Conservation (phyloP, 1,140 invertebrate species). For the Pseudoatta argentina region DNA sequence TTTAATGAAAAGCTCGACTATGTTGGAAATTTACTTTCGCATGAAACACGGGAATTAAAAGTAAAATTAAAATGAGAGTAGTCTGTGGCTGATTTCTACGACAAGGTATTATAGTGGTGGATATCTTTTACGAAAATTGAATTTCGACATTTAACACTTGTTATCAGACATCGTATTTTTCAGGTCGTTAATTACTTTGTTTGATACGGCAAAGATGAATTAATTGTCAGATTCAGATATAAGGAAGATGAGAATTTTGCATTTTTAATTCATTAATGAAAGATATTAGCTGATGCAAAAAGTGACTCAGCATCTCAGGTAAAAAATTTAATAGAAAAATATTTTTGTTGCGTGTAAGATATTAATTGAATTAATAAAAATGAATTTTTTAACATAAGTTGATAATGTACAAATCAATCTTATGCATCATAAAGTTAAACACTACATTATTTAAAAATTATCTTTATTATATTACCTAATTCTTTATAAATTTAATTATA, state of each 20-base stretch:
- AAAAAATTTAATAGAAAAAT: background rate
- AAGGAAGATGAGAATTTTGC: background rate
- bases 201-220: background rate
- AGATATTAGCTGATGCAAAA: background rate
- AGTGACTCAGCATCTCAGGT: background rate
- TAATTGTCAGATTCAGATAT: background rate
- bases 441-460: background rate
- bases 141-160: conserved; percentile 18
- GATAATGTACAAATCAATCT: conserved; percentile 20
- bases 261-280: conserved; percentile 4
- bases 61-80: conserved; percentile 46
- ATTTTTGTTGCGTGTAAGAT: background rate
- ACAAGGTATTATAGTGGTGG: background rate
- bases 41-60: conserved; percentile 5
- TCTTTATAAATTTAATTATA: background rate
- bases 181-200: background rate
- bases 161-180: conserved; percentile 27
- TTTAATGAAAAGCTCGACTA: conserved; percentile 32
- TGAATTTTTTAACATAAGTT: background rate
- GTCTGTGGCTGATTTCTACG: conserved; percentile 10
- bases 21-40: conserved; percentile 36
- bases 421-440: background rate
- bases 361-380: conserved; percentile 4
- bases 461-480: too few species aligned
- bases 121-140: conserved; percentile 22